These are phyloP conservation scores for Percopsis omiscomaycus DNA, from an alignment of 2,797 vertebrate species.

Conservation along the genomic window DNA sequence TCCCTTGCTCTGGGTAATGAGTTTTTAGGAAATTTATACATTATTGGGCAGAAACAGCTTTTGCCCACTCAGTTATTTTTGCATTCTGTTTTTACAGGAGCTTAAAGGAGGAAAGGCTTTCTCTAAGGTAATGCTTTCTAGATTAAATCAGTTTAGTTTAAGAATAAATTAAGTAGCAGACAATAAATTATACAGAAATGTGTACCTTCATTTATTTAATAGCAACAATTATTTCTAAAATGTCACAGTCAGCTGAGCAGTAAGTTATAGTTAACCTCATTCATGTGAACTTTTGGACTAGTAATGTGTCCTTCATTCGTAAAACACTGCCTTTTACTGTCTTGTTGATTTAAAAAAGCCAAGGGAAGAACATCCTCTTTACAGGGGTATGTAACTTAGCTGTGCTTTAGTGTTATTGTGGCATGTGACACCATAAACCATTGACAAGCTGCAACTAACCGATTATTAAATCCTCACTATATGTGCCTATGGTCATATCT, in stretches of 20 bases:
- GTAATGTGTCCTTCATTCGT: not conserved
- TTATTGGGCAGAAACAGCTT: conserved; percentile 33
- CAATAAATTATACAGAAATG: conserved; percentile 16
- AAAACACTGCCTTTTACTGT: conserved; percentile 14
- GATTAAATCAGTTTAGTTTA: conserved; percentile 11
- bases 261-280: not conserved
- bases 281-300: conserved; percentile 3
- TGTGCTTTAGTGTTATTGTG: not conserved
- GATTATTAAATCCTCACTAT: no score
- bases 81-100: conserved; percentile 86
- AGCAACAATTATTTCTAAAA: no score
- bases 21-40: no score
- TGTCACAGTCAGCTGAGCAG: not conserved
- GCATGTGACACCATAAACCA: conserved; percentile 17
- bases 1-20: no score
- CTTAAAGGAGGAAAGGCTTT: conserved; percentile 96
- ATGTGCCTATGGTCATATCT: no score
- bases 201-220: no score
- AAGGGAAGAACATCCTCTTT: conserved; percentile 5
- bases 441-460: conserved; percentile 41
- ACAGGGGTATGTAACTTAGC: not conserved
- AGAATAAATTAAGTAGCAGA: conserved; percentile 12
- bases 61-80: conserved; percentile 48
- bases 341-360: conserved; percentile 10
- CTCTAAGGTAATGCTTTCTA: conserved; percentile 86